These are phyloP conservation scores for Penaeus indicus DNA, from an alignment of 1,140 invertebrate genomes.

Conservation along the genomic window DNA sequence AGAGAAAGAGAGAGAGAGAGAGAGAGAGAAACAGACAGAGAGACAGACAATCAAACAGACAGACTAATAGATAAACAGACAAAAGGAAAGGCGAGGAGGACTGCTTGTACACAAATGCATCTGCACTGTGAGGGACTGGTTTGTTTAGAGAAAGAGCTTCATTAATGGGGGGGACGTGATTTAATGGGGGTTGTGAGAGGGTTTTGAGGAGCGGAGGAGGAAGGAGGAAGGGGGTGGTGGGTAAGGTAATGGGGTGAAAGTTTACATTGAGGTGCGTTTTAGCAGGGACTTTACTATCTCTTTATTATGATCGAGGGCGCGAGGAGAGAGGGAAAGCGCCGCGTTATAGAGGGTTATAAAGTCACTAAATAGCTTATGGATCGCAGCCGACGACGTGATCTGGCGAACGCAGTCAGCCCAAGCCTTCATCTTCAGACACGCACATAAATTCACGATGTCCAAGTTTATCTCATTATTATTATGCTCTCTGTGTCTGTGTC, in stretches of 20 bases:
- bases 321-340: too few species aligned
- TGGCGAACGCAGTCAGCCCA: not conserved
- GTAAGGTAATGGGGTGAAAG: slow-evolving; percentile 5
- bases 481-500: not conserved
- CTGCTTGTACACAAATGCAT: not conserved
- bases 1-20: not conserved
- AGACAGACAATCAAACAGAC: not conserved
- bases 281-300: too few species aligned
- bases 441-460: not conserved
- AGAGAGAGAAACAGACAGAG: not conserved
- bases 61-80: not conserved
- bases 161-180: too few species aligned
- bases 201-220: not conserved
- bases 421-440: not conserved
- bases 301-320: too few species aligned
- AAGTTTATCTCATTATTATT: not conserved
- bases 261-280: too few species aligned
- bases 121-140: too few species aligned
- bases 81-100: not conserved
- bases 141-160: too few species aligned
- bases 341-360: too few species aligned
- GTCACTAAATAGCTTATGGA: too few species aligned
- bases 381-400: too few species aligned
- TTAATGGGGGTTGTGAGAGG: too few species aligned
- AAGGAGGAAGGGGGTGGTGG: not conserved